Evolutionary conservation across 2,797 vertebrate species (phyloP).

Genomic region (Mormyrops attenuatus): DNA sequence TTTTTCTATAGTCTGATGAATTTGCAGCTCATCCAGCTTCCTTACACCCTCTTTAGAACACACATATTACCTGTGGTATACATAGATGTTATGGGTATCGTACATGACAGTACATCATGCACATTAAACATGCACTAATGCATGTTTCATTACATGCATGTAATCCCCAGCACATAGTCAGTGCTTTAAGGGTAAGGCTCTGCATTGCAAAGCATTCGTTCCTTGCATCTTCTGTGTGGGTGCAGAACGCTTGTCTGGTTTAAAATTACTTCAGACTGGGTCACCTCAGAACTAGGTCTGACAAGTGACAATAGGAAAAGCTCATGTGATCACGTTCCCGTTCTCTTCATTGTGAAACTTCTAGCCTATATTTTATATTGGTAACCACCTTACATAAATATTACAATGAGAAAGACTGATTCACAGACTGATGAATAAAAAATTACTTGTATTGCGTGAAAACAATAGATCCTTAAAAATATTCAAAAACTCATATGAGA

Average conservation of each 20-base stretch:
- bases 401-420: not conserved
- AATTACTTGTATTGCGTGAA: not conserved
- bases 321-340: not conserved
- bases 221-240: not conserved
- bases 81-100: not conserved
- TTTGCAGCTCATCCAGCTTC: not conserved
- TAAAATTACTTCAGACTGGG: conserved; percentile 13
- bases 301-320: not conserved
- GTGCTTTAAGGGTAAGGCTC: not conserved
- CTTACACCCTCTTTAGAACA: not conserved
- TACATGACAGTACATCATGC: not conserved
- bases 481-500: not conserved
- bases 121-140: not conserved
- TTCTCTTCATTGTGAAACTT: not conserved
- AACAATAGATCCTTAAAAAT: not conserved
- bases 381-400: not conserved
- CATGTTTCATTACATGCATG: not conserved
- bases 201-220: not conserved
- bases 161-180: not conserved
- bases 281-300: not conserved
- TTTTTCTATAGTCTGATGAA: not conserved
- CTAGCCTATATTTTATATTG: not conserved
- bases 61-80: not conserved
- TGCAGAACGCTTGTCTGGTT: not conserved
- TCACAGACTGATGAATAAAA: not conserved